These are phyloP conservation scores for Cichladusa arquata DNA, from an alignment of 2,113 vertebrate species.

Conservation along the genomic window DNA sequence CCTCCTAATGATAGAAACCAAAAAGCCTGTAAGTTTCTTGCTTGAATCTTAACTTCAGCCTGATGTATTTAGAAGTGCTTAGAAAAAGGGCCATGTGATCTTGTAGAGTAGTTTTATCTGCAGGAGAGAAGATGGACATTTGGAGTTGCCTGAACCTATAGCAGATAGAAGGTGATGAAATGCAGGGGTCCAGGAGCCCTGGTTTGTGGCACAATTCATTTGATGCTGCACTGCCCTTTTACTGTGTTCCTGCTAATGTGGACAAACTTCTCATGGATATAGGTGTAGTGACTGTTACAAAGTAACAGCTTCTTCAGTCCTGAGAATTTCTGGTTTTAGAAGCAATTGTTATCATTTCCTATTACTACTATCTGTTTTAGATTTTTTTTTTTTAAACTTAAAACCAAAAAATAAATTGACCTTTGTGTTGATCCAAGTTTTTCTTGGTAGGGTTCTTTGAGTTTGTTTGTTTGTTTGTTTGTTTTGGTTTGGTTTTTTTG, in stretches of 20 bases:
- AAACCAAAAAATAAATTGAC: not conserved
- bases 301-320: not conserved
- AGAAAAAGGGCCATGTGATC: not conserved
- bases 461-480: not conserved
- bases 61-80: not conserved
- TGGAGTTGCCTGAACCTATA: not conserved
- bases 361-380: not conserved
- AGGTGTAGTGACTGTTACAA: not conserved
- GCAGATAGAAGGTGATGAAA: not conserved
- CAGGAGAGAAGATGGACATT: not conserved
- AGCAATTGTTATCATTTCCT: not conserved
- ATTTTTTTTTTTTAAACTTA: not conserved
- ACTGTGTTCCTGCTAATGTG: not conserved
- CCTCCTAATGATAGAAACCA: constrained; percentile 88
- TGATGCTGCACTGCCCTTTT: not conserved
- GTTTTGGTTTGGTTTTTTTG: not conserved
- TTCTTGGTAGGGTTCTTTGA: not conserved
- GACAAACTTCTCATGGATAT: not conserved
- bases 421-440: not conserved
- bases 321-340: not conserved
- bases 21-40: constrained; percentile 86
- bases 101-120: not conserved
- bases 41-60: not conserved
- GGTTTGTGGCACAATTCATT: not conserved
- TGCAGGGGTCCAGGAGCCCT: not conserved